Base-by-base conservation (phyloP, 2,888 invertebrate genomes). In the Ramazzottius varieornatus region DNA sequence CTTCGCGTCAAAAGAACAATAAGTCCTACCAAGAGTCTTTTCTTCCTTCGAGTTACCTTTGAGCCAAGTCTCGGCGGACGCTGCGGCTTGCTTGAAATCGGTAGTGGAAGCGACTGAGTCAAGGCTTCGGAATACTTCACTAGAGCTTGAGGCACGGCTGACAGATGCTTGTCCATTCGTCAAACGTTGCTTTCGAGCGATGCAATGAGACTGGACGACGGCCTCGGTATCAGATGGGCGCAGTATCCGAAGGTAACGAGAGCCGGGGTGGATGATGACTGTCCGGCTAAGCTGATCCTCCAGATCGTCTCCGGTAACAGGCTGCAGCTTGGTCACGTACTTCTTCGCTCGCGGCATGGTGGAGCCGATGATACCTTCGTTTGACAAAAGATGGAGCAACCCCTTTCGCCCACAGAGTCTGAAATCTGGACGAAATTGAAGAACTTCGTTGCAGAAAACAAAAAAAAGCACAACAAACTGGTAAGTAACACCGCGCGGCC, bases 281-380 rank as follows among this genome's bases (percentile, higher is more conserved):
- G 54, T 54, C 20, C 29, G 13, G 4, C 24, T 4, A 8, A 54
- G 54, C 54, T 54, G 54, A 8, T 54, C 29, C 4, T 54, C 54
- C 16, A 54, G 20, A 54, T 54, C 54, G 29, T 54, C 54, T 24
- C n/a, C 54, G 4, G 54, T 54, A 8, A 54, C 16, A 8, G 54
- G 54, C 54, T 54, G 54, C 29, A 54, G 29, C 24, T 54, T 54
- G 16, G 54, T 54, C 4, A 54, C 54, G 29, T 54, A 54, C 24
- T 54, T 54, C 54, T 54, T 54, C 29, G 54, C 54, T 16, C 54
- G 54, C 8, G 54, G 54, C 54, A 54, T 54, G n/a, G n/a, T n/a
- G n/a, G n/a, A n/a, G n/a, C n/a, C n/a, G n/a, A n/a, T n/a, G n/a
- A n/a, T n/a, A n/a, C n/a, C n/a, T n/a, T n/a, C n/a, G n/a, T n/a